phyloP scores from a whole-genome alignment of 2,113 vertebrate genomes.

The Chaetodon auriga region DNA sequence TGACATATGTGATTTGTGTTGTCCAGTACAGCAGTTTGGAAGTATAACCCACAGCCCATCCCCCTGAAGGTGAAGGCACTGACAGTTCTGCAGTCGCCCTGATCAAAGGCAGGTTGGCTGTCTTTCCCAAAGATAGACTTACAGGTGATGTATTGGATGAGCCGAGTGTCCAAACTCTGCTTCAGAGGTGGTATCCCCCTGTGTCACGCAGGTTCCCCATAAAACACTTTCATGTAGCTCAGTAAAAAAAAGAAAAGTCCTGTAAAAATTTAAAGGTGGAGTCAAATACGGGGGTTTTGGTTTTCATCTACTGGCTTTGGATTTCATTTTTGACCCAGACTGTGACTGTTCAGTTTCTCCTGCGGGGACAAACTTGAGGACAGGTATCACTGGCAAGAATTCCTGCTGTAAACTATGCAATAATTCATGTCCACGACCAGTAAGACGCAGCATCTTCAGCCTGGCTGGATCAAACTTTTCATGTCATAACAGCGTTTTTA shows the following conservation, averaged over 20 bases:
- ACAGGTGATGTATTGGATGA: constrained; percentile 75
- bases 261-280: constrained; percentile 56
- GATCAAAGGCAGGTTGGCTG: constrained; percentile 67
- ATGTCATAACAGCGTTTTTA: neutral
- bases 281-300: constrained; percentile 41
- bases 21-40: constrained; percentile 12
- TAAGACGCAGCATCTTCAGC: neutral
- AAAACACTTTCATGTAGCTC: constrained; percentile 76
- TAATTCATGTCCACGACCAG: constrained; percentile 8
- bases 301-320: constrained; percentile 57
- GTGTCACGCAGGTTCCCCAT: constrained; percentile 59
- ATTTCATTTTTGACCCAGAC: constrained; percentile 43
- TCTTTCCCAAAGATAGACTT: constrained; percentile 67
- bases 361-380: constrained; percentile 18
- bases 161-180: constrained; percentile 59
- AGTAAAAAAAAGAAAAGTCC: constrained; percentile 43
- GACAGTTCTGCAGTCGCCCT: constrained; percentile 15
- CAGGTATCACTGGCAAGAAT: constrained; percentile 16
- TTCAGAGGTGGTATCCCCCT: constrained; percentile 63
- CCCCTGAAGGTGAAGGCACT: constrained; percentile 38
- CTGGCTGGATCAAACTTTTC: neutral
- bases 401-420: constrained; percentile 2
- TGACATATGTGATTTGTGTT: constrained; percentile 41
- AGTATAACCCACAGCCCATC: neutral
- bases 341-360: neutral